A percentile compares a stretch with the other conserved stretches of the same genome.
phyloP scores from a whole-genome alignment of 2,113 vertebrate genomes.

The Leiothrix lutea region DNA sequence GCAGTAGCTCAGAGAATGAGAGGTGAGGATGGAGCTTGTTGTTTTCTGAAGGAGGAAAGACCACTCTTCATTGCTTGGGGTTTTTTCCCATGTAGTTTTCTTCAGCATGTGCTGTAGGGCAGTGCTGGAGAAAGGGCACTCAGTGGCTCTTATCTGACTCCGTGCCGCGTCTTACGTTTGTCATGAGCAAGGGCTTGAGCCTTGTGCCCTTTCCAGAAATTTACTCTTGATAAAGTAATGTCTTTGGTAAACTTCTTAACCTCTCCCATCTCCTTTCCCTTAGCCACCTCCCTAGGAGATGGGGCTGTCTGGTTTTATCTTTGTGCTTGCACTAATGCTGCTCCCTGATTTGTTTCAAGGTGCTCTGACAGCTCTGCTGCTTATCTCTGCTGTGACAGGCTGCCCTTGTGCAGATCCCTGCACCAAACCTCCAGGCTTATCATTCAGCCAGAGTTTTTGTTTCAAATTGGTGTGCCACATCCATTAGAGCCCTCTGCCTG shows the following conservation, averaged over 20 bases:
- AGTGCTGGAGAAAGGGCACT: neutral
- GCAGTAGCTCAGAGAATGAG: neutral
- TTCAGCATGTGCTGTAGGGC: neutral
- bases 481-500: neutral
- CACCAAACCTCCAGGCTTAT: neutral
- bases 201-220: neutral
- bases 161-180: neutral
- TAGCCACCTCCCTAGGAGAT: neutral
- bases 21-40: neutral
- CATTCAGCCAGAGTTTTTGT: neutral
- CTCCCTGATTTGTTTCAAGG: neutral
- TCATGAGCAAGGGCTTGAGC: neutral
- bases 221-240: neutral
- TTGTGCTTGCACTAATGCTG: neutral
- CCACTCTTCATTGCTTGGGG: neutral
- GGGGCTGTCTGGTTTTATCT: neutral
- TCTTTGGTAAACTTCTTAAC: neutral
- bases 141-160: neutral
- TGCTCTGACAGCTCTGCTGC: neutral
- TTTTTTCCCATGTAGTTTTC: neutral
- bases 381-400: neutral
- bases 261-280: neutral
- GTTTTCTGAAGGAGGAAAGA: neutral
- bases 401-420: neutral
- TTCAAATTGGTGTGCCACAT: neutral